These are phyloP conservation scores for Rissa tridactyla DNA, from an alignment of 2,113 vertebrate species.

Conservation along the genomic window DNA sequence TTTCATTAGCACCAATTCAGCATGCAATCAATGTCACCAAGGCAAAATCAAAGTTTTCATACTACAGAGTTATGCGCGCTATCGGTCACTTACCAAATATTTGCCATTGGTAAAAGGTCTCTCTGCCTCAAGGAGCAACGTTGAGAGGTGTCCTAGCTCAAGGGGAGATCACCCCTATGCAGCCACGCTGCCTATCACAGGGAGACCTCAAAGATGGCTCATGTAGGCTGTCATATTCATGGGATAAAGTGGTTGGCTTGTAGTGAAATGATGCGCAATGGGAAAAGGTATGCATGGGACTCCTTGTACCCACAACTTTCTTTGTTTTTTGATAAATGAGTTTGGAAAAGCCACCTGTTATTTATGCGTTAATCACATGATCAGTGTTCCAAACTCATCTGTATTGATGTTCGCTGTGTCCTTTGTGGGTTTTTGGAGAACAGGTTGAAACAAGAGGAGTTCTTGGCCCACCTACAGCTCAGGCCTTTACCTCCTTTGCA, in stretches of 20 bases:
- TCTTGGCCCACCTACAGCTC: not conserved
- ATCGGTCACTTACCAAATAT: not conserved
- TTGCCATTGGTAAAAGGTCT: not conserved
- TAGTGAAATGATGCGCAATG: not conserved
- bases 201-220: not conserved
- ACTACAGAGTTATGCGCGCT: not conserved
- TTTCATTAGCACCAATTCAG: not conserved
- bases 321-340: not conserved
- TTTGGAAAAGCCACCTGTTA: not conserved
- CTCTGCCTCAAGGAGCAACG: not conserved
- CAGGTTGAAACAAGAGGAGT: not conserved
- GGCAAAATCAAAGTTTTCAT: not conserved
- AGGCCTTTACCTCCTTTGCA: not conserved
- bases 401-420: not conserved
- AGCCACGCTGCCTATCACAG: not conserved
- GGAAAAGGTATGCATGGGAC: not conserved
- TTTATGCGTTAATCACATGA: not conserved
- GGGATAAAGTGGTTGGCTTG: not conserved
- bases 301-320: not conserved
- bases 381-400: not conserved
- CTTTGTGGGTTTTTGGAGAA: not conserved
- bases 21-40: not conserved
- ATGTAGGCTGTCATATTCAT: not conserved
- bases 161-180: not conserved
- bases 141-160: not conserved